phyloP scores from a whole-genome alignment of 2,888 invertebrate genomes.

The Baronia brevicornis region DNA sequence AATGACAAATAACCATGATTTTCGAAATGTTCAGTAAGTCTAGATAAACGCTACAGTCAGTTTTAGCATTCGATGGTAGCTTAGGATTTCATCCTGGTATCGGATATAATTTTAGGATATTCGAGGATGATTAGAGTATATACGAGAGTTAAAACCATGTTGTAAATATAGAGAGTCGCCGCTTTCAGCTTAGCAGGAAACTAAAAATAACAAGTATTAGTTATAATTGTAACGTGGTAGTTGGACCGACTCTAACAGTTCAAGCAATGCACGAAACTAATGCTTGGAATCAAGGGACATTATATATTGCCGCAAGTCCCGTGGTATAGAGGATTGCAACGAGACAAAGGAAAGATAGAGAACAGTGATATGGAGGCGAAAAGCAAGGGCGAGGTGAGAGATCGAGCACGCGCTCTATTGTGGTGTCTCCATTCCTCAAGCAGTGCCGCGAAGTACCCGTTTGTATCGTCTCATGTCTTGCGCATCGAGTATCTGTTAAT shows the following conservation, averaged over 20 bases:
- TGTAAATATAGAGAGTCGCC: conserved; percentile 55
- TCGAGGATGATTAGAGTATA: conserved; percentile 43
- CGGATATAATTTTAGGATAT: conserved; percentile 46
- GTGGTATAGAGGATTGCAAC: no score
- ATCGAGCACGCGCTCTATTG: conserved; percentile 20
- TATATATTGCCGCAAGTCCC: no score
- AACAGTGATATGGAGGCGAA: no score
- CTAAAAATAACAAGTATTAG: conserved; percentile 28
- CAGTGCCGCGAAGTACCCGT: conserved; percentile 39
- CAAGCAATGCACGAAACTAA: conserved; percentile 14
- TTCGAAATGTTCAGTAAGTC: conserved; percentile 56
- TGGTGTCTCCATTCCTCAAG: conserved; percentile 22
- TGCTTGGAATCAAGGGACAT: no score
- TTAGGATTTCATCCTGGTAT: conserved; percentile 53
- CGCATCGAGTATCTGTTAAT: conserved; percentile 66
- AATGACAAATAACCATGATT: conserved; percentile 52
- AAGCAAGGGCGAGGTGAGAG: conserved; percentile 29
- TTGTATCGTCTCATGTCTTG: conserved; percentile 64
- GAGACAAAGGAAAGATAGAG: no score
- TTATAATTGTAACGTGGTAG: conserved; percentile 28
- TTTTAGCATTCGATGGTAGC: conserved; percentile 64
- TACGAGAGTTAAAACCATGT: conserved; percentile 34
- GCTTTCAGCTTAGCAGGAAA: conserved; percentile 58
- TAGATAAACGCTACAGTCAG: conserved; percentile 42
- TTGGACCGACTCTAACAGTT: conserved; percentile 29